phyloP scores from a whole-genome alignment of 2,888 invertebrate genomes.

The Orchestes rusci region DNA sequence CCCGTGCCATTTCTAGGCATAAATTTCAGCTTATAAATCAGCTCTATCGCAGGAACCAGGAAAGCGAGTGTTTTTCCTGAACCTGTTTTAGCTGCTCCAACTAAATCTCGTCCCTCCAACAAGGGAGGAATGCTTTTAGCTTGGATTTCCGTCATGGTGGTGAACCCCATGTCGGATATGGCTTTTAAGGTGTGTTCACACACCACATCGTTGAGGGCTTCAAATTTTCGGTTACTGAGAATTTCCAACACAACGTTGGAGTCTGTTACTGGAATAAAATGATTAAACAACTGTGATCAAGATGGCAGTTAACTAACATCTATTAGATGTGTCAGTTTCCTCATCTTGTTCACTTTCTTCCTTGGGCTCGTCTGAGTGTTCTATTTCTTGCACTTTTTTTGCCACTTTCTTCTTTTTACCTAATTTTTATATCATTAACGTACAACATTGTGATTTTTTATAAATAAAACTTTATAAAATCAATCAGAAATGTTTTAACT shows the following conservation, averaged over 20 bases:
- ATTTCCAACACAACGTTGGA: constrained; percentile 31
- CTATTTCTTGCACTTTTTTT: constrained; percentile 30
- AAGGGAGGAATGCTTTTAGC: constrained; percentile 84
- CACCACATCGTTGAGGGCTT: constrained; percentile 52
- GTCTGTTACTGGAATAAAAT: constrained; percentile 29
- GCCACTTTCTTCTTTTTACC: constrained; percentile 26
- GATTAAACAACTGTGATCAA: background rate
- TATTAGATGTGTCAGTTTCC: too few relatives aligned
- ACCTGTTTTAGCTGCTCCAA: constrained; percentile 93
- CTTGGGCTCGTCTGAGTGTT: constrained; percentile 13
- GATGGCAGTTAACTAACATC: background rate
- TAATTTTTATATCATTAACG: too few relatives aligned
- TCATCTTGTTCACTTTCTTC: too few relatives aligned
- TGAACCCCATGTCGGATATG: constrained; percentile 87
- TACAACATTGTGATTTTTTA: too few relatives aligned
- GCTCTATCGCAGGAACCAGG: constrained; percentile 89
- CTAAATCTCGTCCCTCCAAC: constrained; percentile 81
- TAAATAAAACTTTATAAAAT: too few relatives aligned
- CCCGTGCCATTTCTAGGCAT: constrained; percentile 95
- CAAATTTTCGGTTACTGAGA: constrained; percentile 32
- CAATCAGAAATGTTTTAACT: constrained; percentile 17
- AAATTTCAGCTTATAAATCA: constrained; percentile 83
- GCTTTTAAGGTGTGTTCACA: constrained; percentile 77
- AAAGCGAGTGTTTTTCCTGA: constrained; percentile 96
- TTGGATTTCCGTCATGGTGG: constrained; percentile 92